Conservation (phyloP, 1,140 invertebrate species). For the Zophobas morio region DNA sequence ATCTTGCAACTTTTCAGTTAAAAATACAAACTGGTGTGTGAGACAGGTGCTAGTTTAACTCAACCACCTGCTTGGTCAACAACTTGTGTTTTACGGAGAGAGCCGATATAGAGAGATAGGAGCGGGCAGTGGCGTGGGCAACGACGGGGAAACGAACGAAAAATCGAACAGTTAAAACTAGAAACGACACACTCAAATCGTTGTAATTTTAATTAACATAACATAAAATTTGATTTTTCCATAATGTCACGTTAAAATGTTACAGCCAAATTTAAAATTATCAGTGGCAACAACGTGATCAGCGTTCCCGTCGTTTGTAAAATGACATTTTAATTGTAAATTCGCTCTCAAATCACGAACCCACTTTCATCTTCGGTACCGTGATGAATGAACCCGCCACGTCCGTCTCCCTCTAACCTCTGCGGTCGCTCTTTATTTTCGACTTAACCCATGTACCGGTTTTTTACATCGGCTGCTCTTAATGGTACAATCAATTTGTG, state of each 20-base stretch:
- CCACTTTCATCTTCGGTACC: not conserved
- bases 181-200: too few species aligned
- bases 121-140: not conserved
- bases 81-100: conserved; percentile 43
- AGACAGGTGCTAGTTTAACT: conserved; percentile 54
- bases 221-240: too few species aligned
- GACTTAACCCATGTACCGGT: conserved; percentile 17
- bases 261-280: too few species aligned
- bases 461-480: not conserved
- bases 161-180: too few species aligned
- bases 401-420: too few species aligned
- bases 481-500: conserved; percentile 29
- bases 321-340: too few species aligned
- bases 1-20: conserved; percentile 53
- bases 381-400: not conserved
- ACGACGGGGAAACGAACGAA: not conserved
- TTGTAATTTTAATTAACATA: too few species aligned
- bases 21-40: conserved; percentile 57
- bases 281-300: too few species aligned
- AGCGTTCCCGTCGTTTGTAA: too few species aligned
- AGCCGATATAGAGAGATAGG: conserved; percentile 17
- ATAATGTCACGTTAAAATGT: too few species aligned
- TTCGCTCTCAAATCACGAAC: too few species aligned
- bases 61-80: conserved; percentile 54
- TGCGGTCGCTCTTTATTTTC: conserved; percentile 13